Conservation (phyloP, 92 coral and sea anemone genomes). For the Epizoanthus scotinus region DNA sequence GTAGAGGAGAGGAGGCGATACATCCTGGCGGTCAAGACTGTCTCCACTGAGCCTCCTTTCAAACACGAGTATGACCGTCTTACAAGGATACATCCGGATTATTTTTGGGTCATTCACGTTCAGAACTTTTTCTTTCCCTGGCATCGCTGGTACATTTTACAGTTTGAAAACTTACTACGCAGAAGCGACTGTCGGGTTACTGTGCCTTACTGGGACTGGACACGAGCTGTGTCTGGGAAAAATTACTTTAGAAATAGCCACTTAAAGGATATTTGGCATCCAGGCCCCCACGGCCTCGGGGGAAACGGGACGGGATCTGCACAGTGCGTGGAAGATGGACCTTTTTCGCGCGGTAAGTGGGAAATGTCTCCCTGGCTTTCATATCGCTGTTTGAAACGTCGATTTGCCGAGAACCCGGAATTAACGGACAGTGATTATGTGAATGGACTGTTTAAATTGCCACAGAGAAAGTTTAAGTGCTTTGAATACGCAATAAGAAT, state of each 20-base stretch:
- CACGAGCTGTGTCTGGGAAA: constrained; percentile 55
- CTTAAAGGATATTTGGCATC: constrained; percentile 68
- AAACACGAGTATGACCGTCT: constrained; percentile 54
- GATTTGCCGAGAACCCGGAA: constrained; percentile 41
- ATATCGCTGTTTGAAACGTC: constrained; percentile 48
- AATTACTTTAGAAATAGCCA: constrained; percentile 46
- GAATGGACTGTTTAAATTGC: constrained; percentile 27
- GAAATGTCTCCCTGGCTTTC: constrained; percentile 48
- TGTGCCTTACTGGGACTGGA: constrained; percentile 90
- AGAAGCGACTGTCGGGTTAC: constrained; percentile 81
- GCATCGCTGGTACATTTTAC: constrained; percentile 83
- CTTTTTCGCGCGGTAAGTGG: constrained; percentile 63
- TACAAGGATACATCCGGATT: constrained; percentile 46
- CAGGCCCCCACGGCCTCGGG: constrained; percentile 79
- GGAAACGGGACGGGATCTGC: constrained; percentile 61
- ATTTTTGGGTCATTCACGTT: constrained; percentile 54
- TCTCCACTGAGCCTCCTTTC: constrained; percentile 53
- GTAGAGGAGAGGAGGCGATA: constrained; percentile 67
- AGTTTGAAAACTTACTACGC: constrained; percentile 79
- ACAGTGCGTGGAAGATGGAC: constrained; percentile 69
- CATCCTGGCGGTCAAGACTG: constrained; percentile 59
- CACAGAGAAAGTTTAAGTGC: constrained; percentile 48
- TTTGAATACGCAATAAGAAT: constrained; percentile 64
- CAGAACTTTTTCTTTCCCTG: constrained; percentile 80
- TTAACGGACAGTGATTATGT: constrained; percentile 43